Evolutionary conservation across 2,888 invertebrate genomes (phyloP).

Genomic region (Podabrus alpinus): DNA sequence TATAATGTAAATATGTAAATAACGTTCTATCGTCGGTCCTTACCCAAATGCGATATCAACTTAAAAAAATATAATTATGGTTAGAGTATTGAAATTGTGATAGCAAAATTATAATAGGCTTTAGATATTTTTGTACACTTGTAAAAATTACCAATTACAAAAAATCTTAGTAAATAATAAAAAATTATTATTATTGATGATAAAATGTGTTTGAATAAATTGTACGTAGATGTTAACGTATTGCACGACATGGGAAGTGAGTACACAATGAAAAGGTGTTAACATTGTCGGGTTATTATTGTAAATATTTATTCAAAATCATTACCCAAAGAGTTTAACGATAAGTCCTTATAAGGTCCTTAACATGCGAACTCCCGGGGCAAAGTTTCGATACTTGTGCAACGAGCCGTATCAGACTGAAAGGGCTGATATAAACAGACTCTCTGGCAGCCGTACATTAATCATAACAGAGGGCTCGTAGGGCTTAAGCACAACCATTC

Average conservation of each 20-base stretch:
- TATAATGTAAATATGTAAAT: neutral
- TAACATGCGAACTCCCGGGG: slow-evolving; percentile 42
- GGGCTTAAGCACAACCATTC: slow-evolving; percentile 49
- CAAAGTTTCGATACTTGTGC: slow-evolving; percentile 57
- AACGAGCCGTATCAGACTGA: slow-evolving; percentile 53
- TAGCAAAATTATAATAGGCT: slow-evolving; percentile 48
- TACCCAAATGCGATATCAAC: slow-evolving; percentile 3
- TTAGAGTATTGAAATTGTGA: slow-evolving; percentile 52
- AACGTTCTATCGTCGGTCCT: slow-evolving; percentile 9
- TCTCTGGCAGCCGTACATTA: slow-evolving; percentile 51
- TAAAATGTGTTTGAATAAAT: neutral
- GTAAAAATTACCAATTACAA: slow-evolving; percentile 19
- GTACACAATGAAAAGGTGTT: neutral
- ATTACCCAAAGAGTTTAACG: slow-evolving; percentile 1
- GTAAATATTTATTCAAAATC: slow-evolving; percentile 11
- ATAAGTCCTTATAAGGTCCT: slow-evolving; percentile 18
- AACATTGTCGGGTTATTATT: neutral
- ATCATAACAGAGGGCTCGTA: slow-evolving; percentile 51
- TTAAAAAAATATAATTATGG: neutral
- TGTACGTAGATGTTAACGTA: neutral
- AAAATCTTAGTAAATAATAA: slow-evolving; percentile 16
- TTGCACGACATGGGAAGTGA: neutral
- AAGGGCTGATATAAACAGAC: slow-evolving; percentile 52
- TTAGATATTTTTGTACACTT: slow-evolving; percentile 55
- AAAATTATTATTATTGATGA: slow-evolving; percentile 9